Percentiles rank a stretch among this genome's conserved stretches.
These are phyloP conservation scores for Campylomormyrus numenius DNA, from an alignment of 2,113 vertebrate genomes.

Conservation along the genomic window DNA sequence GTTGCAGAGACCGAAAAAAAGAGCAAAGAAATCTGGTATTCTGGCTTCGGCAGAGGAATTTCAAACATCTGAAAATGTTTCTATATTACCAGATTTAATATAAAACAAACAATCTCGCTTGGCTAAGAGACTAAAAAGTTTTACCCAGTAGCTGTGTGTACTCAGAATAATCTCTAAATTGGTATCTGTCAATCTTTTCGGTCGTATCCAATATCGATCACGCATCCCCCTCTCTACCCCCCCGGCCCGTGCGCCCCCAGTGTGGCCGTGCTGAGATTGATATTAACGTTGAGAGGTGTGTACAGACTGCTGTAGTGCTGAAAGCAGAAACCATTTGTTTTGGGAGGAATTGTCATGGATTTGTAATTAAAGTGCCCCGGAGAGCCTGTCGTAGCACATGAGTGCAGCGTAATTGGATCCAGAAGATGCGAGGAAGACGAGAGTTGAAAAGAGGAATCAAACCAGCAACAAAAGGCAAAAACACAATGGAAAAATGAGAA, in stretches of 20 bases:
- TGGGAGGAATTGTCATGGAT: not conserved
- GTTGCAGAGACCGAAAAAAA: constrained; percentile 16
- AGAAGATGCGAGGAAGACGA: not conserved
- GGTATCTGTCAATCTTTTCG: constrained; percentile 24
- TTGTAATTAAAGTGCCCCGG: not conserved
- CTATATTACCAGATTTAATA: constrained; percentile 29
- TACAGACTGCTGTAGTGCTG: not conserved
- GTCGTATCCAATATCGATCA: constrained; percentile 2
- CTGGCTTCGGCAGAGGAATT: constrained; percentile 25
- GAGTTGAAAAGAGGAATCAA: not conserved
- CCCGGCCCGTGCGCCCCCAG: not conserved
- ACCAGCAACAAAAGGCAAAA: constrained; percentile 5
- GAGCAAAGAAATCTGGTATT: constrained; percentile 16
- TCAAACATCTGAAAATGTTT: constrained; percentile 32
- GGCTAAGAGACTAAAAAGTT: constrained; percentile 13
- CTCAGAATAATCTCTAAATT: constrained; percentile 22
- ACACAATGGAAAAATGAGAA: constrained; percentile 8
- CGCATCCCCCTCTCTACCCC: not conserved
- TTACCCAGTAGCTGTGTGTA: constrained; percentile 21
- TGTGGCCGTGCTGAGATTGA: not conserved
- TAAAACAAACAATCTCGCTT: constrained; percentile 27
- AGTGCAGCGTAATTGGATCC: not conserved
- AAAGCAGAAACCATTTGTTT: constrained; percentile 3
- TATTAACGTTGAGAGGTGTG: not conserved
- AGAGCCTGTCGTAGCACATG: not conserved